phyloP scores from a whole-genome alignment of 2,113 vertebrate genomes.

The Lophotis ruficrista region DNA sequence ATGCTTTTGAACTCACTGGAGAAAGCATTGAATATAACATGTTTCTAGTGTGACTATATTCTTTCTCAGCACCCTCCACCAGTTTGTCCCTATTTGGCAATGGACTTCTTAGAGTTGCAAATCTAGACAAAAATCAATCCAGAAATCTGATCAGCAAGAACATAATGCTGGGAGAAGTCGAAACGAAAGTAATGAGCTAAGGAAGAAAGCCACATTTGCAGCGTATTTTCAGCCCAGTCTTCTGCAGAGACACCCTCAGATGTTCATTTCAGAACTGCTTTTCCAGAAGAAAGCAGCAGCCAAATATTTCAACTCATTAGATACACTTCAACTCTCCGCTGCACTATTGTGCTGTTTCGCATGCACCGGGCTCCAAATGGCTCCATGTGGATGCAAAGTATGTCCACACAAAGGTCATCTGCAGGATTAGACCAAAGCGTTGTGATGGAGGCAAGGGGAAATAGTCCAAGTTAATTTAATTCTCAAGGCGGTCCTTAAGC shows the following conservation, averaged over 20 bases:
- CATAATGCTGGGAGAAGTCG: not conserved
- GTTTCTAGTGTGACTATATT: conserved; percentile 17
- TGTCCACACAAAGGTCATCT: conserved; percentile 57
- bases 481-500: conserved; percentile 15
- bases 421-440: conserved; percentile 27
- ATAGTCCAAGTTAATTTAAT: conserved; percentile 40
- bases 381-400: conserved; percentile 47
- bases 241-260: conserved; percentile 48
- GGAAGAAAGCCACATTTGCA: conserved; percentile 55
- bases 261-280: conserved; percentile 49
- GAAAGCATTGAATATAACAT: not conserved
- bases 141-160: conserved; percentile 8
- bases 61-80: not conserved
- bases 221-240: conserved; percentile 45
- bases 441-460: conserved; percentile 17
- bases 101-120: not conserved
- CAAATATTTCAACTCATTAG: conserved; percentile 63
- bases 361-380: not conserved
- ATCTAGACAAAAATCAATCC: conserved; percentile 8
- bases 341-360: not conserved
- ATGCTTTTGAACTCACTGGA: not conserved
- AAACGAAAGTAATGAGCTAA: conserved; percentile 34
- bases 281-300: conserved; percentile 47
- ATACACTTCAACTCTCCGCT: not conserved
- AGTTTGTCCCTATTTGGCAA: not conserved